Percentiles rank a stretch among this genome's conserved stretches.
phyloP scores from a whole-genome alignment of 2,888 invertebrate species.

The Drosophila rellima region DNA sequence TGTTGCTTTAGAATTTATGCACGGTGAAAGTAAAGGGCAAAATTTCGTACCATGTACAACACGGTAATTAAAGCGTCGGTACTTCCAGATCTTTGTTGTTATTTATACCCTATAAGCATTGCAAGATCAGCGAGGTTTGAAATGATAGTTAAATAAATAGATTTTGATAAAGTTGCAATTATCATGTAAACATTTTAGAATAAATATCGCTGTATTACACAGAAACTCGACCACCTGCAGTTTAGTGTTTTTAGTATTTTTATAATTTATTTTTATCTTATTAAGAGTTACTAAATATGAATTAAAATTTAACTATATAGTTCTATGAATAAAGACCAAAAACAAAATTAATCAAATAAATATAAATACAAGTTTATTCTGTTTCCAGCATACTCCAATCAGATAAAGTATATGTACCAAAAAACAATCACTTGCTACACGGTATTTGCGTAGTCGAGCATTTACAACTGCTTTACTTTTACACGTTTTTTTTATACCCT shows the following conservation, averaged over 20 bases:
- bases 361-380: background rate
- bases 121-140: background rate
- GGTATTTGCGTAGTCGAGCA: slow-evolving; percentile 25
- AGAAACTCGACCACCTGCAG: too few species aligned
- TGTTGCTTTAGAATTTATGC: slow-evolving; percentile 62
- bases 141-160: too few species aligned
- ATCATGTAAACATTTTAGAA: too few species aligned
- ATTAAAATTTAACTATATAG: background rate
- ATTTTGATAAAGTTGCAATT: too few species aligned
- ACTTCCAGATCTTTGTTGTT: slow-evolving; percentile 31
- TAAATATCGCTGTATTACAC: too few species aligned
- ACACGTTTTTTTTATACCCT: slow-evolving; percentile 1
- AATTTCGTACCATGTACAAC: slow-evolving; percentile 59
- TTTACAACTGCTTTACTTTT: background rate
- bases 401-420: too few species aligned
- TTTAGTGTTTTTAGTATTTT: too few species aligned
- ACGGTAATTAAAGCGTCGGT: slow-evolving; percentile 56
- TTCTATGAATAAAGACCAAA: background rate
- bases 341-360: too few species aligned
- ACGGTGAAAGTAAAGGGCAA: slow-evolving; percentile 71
- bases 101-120: slow-evolving; percentile 18
- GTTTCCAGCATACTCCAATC: background rate
- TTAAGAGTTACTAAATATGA: too few species aligned
- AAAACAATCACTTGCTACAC: background rate
- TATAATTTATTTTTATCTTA: too few species aligned